phyloP scores from a whole-genome alignment of 2,888 invertebrate genomes.

The Cartodere bifasciata region DNA sequence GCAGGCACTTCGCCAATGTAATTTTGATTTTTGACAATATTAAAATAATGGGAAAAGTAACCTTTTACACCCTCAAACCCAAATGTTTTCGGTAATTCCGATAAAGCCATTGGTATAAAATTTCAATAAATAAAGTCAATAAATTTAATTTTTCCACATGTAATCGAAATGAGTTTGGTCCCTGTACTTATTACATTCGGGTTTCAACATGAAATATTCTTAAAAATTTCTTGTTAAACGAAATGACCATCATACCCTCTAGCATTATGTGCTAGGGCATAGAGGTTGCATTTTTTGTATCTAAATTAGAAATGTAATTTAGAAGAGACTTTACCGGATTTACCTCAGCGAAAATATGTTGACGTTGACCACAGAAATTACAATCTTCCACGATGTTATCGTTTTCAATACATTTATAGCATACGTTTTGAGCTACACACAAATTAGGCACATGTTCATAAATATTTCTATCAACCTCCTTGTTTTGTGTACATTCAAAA shows the following conservation, averaged over 20 bases:
- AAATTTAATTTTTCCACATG: constrained; percentile 10
- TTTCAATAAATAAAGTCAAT: constrained; percentile 12
- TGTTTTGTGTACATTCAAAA: constrained; percentile 6
- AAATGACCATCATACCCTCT: constrained; percentile 11
- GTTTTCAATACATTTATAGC: constrained; percentile 4
- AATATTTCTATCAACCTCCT: neutral
- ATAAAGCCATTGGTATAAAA: constrained; percentile 8
- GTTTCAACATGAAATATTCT: constrained; percentile 5
- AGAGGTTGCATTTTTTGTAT: too few relatives aligned
- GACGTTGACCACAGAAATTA: too few relatives aligned
- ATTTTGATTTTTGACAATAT: constrained; percentile 11
- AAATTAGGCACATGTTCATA: constrained; percentile 9
- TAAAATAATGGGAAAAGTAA: constrained; percentile 18
- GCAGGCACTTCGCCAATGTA: constrained; percentile 13
- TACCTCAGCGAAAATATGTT: too few relatives aligned
- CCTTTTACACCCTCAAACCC: constrained; percentile 11
- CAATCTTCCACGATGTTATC: too few relatives aligned
- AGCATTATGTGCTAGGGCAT: constrained; percentile 12
- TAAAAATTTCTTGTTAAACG: constrained; percentile 7
- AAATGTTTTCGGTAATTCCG: constrained; percentile 11
- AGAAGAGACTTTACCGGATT: too few relatives aligned
- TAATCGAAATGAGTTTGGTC: constrained; percentile 9
- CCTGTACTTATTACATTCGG: constrained; percentile 10
- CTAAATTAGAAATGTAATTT: too few relatives aligned
- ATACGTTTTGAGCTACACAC: constrained; percentile 8